Evolutionary conservation across 2,113 vertebrate species (phyloP).

Genomic region (Percina caprodes): DNA sequence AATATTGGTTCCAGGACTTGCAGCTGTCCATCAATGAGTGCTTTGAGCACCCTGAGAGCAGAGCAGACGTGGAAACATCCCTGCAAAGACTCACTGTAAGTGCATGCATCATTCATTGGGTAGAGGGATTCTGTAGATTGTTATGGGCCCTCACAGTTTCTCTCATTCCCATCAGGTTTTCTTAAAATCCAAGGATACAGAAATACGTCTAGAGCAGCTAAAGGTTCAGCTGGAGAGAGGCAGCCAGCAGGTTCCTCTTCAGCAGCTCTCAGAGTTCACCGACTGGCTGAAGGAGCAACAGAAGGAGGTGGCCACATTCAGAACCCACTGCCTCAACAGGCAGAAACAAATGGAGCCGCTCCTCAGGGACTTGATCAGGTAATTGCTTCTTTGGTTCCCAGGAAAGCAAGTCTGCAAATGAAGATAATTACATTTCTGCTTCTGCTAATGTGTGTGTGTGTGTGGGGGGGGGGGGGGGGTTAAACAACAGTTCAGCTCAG

Average conservation of each 20-base stretch:
- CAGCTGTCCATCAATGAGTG: slow-evolving; percentile 90
- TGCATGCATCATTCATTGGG: not conserved
- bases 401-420: not conserved
- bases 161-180: slow-evolving; percentile 81
- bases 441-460: no score
- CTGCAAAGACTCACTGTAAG: slow-evolving; percentile 88
- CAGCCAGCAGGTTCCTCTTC: slow-evolving; percentile 82
- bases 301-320: slow-evolving; percentile 85
- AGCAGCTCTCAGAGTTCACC: slow-evolving; percentile 81
- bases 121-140: no score
- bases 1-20: slow-evolving; percentile 89
- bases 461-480: no score
- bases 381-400: not conserved
- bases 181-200: slow-evolving; percentile 86
- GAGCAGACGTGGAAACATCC: slow-evolving; percentile 82
- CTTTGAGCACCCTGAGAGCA: slow-evolving; percentile 90
- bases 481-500: no score
- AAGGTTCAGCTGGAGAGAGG: slow-evolving; percentile 83
- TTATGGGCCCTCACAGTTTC: not conserved
- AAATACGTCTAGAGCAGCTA: slow-evolving; percentile 85
- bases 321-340: slow-evolving; percentile 82
- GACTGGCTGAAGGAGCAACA: slow-evolving; percentile 88
- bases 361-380: slow-evolving; percentile 87
- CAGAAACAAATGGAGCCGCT: slow-evolving; percentile 82
- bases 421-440: not conserved